Evolutionary conservation across 2,113 vertebrate species (phyloP).

Genomic region (Promerops cafer): DNA sequence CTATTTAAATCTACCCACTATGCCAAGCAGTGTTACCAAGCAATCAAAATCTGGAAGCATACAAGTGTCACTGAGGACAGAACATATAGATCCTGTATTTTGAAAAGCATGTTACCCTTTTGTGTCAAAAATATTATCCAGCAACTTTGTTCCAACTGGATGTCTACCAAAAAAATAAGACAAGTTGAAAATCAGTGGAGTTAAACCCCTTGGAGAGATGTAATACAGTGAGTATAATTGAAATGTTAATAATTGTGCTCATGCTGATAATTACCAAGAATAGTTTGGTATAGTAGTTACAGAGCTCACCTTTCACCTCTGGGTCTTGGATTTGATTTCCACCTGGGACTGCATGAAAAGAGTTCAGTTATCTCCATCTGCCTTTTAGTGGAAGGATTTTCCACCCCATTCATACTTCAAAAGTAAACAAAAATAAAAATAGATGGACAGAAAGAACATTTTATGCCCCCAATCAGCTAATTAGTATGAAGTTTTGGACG

Average conservation of each 20-base stretch:
- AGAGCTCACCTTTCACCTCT: conserved; percentile 65
- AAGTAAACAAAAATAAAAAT: conserved; percentile 57
- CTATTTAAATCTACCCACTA: conserved; percentile 16
- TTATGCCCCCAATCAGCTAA: background rate
- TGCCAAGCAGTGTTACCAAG: conserved; percentile 64
- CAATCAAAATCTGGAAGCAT: conserved; percentile 72
- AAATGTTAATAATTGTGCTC: conserved; percentile 70
- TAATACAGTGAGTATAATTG: conserved; percentile 57
- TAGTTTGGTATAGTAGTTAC: conserved; percentile 60
- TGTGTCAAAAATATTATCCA: conserved; percentile 72
- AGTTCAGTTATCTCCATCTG: conserved; percentile 48
- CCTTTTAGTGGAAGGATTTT: conserved; percentile 47
- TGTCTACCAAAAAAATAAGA: conserved; percentile 61
- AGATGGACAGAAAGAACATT: conserved; percentile 12
- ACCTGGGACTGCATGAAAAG: conserved; percentile 55
- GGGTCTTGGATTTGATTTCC: conserved; percentile 70
- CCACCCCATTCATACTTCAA: conserved; percentile 31
- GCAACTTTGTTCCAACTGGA: conserved; percentile 73
- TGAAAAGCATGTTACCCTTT: conserved; percentile 64
- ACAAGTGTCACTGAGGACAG: conserved; percentile 59
- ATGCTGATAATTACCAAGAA: conserved; percentile 71
- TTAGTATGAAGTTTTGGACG: background rate
- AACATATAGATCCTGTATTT: conserved; percentile 65
- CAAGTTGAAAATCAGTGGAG: conserved; percentile 70
- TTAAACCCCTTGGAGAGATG: conserved; percentile 71